A percentile compares a stretch with the other conserved stretches of the same genome.
phyloP scores from a whole-genome alignment of 2,888 invertebrate genomes.

The Drosophila demipolita region DNA sequence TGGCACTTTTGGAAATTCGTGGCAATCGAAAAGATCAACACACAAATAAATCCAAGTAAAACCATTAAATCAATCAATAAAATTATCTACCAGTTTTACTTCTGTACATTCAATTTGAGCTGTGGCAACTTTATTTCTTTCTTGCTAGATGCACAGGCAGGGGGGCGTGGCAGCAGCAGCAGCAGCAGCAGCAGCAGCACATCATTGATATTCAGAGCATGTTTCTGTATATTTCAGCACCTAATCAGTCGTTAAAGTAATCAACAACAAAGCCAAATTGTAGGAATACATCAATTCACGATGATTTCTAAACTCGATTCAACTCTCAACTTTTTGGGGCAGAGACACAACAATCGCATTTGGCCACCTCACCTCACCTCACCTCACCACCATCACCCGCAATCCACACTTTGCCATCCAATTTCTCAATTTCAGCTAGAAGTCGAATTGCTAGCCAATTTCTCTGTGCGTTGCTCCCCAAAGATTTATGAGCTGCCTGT shows the following conservation, averaged over 20 bases:
- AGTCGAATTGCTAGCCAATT: constrained; percentile 67
- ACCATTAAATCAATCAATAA: constrained; percentile 62
- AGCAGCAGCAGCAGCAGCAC: constrained; percentile 4
- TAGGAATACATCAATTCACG: constrained; percentile 63
- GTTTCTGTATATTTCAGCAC: constrained; percentile 56
- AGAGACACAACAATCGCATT: constrained; percentile 71
- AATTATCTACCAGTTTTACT: constrained; percentile 50
- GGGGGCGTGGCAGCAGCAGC: not conserved
- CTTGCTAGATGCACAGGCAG: not conserved
- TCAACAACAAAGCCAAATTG: constrained; percentile 68
- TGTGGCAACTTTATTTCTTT: constrained; percentile 16
- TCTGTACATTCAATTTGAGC: constrained; percentile 57
- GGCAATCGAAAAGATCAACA: constrained; percentile 44
- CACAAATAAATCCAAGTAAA: constrained; percentile 32
- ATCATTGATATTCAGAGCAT: constrained; percentile 59
- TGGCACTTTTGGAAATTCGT: constrained; percentile 8
- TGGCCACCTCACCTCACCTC: constrained; percentile 11
- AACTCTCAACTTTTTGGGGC: constrained; percentile 22
- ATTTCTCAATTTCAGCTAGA: constrained; percentile 57
- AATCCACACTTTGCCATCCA: constrained; percentile 21
- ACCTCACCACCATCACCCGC: too few species aligned
- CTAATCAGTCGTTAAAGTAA: constrained; percentile 65
- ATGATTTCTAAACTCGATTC: constrained; percentile 57
- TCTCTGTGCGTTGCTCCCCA: constrained; percentile 63
- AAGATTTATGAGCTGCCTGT: constrained; percentile 69